A percentile compares a stretch with the other conserved stretches of the same genome.
phyloP scores from a whole-genome alignment of 1,140 invertebrate genomes.

The Drosophila gunungcola region DNA sequence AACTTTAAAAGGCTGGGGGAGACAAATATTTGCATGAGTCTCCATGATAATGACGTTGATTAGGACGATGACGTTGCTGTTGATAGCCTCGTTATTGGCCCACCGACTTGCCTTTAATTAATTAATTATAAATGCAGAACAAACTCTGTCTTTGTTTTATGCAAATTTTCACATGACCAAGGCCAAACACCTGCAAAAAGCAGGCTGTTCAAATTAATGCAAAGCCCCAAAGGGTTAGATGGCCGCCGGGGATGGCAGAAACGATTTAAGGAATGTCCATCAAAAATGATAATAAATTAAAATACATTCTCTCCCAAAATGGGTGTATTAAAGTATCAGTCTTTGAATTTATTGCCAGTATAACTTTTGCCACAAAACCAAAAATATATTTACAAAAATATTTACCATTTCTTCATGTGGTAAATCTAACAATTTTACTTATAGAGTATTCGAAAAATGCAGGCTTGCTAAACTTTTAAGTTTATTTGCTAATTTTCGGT shows the following conservation, averaged over 20 bases:
- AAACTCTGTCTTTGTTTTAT: slow-evolving; percentile 56
- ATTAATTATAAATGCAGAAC: slow-evolving; percentile 82
- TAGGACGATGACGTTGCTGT: slow-evolving; percentile 62
- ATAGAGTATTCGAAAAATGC: slow-evolving; percentile 18
- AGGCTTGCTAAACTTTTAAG: background rate
- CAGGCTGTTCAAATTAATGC: slow-evolving; percentile 38
- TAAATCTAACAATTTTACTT: background rate
- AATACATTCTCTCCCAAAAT: background rate
- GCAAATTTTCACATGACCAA: slow-evolving; percentile 66
- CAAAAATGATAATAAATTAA: background rate
- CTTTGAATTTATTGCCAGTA: background rate
- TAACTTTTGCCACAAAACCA: background rate
- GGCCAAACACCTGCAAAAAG: slow-evolving; percentile 54
- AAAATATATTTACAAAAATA: no score
- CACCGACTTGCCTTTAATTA: slow-evolving; percentile 74
- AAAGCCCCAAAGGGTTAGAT: slow-evolving; percentile 39
- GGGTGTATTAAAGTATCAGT: background rate
- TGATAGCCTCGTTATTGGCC: slow-evolving; percentile 79
- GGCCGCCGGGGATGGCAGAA: slow-evolving; percentile 12
- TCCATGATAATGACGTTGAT: slow-evolving; percentile 70
- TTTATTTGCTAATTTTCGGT: slow-evolving; percentile 24
- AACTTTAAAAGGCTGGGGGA: slow-evolving; percentile 19
- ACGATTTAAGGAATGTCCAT: slow-evolving; percentile 40
- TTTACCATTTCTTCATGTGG: no score
- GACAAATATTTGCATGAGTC: slow-evolving; percentile 71